Percentiles rank a stretch among this genome's conserved stretches.
Evolutionary conservation across 2,797 vertebrate genomes (phyloP).

Genomic region (Phalanger gymnotis): DNA sequence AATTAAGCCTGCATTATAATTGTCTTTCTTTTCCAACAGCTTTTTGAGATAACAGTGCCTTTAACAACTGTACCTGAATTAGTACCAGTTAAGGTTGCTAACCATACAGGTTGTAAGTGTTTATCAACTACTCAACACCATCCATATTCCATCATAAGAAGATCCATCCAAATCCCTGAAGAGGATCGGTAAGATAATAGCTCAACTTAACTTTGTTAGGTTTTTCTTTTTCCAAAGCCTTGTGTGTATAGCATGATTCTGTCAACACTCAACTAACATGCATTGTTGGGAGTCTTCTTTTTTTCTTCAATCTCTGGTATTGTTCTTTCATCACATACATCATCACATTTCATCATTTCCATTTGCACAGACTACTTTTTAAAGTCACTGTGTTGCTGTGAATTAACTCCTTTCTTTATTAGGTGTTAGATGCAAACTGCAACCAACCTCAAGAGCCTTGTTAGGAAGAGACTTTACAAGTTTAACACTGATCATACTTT

Average conservation of each 20-base stretch:
- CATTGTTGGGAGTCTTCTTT: background rate
- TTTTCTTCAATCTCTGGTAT: constrained; percentile 32
- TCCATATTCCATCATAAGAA: constrained; percentile 86
- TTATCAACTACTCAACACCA: constrained; percentile 90
- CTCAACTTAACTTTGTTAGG: constrained; percentile 2
- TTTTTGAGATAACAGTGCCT: constrained; percentile 93
- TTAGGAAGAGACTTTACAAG: background rate
- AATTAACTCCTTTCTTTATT: constrained; percentile 27
- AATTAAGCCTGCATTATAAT: constrained; percentile 40
- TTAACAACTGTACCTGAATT: constrained; percentile 94
- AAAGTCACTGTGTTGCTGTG: background rate
- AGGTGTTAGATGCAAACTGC: constrained; percentile 8
- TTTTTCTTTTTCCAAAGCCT: constrained; percentile 19
- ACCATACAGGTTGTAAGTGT: constrained; percentile 95
- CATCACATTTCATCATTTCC: background rate
- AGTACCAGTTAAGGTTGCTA: constrained; percentile 93
- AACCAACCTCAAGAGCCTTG: background rate
- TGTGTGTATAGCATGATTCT: background rate
- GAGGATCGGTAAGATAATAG: constrained; percentile 82
- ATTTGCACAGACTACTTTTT: constrained; percentile 6
- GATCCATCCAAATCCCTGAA: constrained; percentile 84
- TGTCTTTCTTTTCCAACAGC: constrained; percentile 83
- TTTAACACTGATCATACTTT: background rate
- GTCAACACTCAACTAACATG: background rate
- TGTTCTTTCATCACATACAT: background rate